Evolutionary conservation across 2,113 vertebrate genomes (phyloP), one percentile per base, ranked within the genome.

Genomic region (Hippocampus comes): DNA sequence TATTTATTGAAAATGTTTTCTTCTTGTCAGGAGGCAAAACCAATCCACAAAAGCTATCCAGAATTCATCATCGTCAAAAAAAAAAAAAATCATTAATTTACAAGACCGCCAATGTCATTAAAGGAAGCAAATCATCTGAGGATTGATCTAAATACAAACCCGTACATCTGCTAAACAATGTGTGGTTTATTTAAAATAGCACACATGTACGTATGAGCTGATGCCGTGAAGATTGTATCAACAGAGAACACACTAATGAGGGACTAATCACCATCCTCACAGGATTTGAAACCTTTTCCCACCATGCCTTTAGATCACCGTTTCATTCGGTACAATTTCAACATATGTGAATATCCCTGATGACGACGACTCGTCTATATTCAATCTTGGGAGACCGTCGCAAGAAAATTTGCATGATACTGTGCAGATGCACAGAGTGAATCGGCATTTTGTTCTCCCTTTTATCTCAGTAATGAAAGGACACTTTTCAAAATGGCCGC

Each of bases 401-500:
- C 72, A 73, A 75, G 34, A 41, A 20, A 73, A 57, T 67, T 21
- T 59, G 67, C 61, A 76, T 73, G 69, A 78, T 27, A 70, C 23
- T 25, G 38, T 68, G 75, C 83, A 87, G 87, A 87, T 84, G 79
- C 78, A 67, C 57, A 0, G 64, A 72, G 63, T 80, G 80, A 88
- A 87, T 88, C 66, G 21, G 72, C 48, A 43, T 70, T 83, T 81
- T 81, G 46, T 76, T 78, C 65, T 64, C 67, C 3, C 71, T 72
- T 79, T 82, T 72, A 77, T 79, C 72, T 73, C 25, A n/a, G 23
- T 21, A 12, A 30, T 72, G 65, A 80, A 85, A 81, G 83, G 81
- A 70, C 42, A 69, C 27, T 56, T 38, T 75, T 87, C 78, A 86
- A 86, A 84, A 82, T 76, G 77, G 71, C 81, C 76, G 73, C 74